A percentile compares a stretch with the other conserved stretches of the same genome.
Evolutionary conservation across 2,113 vertebrate species (phyloP).

Genomic region (Sminthopsis crassicaudata): DNA sequence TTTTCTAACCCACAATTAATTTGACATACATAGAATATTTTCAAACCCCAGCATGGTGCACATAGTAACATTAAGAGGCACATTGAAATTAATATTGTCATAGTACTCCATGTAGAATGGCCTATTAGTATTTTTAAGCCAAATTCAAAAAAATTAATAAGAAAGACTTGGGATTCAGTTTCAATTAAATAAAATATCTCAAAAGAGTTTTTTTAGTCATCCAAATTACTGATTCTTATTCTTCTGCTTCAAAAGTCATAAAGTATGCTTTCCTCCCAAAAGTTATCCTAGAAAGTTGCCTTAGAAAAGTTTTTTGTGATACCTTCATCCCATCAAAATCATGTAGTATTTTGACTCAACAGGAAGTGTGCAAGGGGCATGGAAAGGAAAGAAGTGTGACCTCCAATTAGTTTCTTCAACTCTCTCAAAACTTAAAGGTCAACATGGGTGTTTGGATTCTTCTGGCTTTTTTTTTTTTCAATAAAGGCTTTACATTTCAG

Average conservation of each 20-base stretch:
- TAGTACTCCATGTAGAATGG: background rate
- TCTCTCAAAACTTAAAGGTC: slow-evolving; percentile 72
- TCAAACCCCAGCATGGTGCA: background rate
- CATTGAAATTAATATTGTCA: background rate
- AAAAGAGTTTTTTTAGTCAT: slow-evolving; percentile 55
- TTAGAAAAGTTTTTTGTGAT: slow-evolving; percentile 46
- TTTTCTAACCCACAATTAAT: slow-evolving; percentile 41
- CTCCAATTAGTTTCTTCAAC: slow-evolving; percentile 67
- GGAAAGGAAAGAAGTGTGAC: slow-evolving; percentile 62
- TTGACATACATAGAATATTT: background rate
- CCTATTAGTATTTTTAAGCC: slow-evolving; percentile 30
- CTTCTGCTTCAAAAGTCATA: slow-evolving; percentile 51
- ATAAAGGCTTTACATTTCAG: slow-evolving; percentile 60
- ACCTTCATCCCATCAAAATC: slow-evolving; percentile 51
- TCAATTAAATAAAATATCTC: slow-evolving; percentile 47
- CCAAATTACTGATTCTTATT: slow-evolving; percentile 33
- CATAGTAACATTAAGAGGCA: background rate
- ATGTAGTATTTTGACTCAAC: slow-evolving; percentile 28
- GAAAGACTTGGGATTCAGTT: background rate
- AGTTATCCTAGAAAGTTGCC: slow-evolving; percentile 63
- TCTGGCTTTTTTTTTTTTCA: slow-evolving; percentile 33
- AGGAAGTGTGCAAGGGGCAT: slow-evolving; percentile 61
- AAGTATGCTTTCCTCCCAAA: slow-evolving; percentile 62
- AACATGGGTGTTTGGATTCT: background rate
- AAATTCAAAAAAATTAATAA: slow-evolving; percentile 38